Conservation (phyloP, 1,140 invertebrate species). For the Lasioglossum albipes region DNA sequence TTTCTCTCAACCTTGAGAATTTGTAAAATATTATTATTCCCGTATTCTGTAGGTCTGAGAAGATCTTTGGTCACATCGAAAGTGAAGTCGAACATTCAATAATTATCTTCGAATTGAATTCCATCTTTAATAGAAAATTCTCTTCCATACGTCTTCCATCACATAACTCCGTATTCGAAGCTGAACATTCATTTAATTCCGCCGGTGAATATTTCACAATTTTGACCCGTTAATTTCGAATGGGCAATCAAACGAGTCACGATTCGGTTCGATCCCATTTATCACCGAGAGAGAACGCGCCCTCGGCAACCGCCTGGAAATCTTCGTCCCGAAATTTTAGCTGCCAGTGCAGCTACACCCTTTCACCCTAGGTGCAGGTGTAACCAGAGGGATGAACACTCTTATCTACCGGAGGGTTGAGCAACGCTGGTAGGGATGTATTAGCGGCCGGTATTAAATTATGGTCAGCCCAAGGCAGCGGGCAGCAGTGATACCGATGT, state of each 20-base stretch:
- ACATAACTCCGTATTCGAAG: too few species aligned
- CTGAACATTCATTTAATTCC: neutral
- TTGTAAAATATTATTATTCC: too few species aligned
- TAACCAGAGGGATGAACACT: slow-evolving; percentile 15
- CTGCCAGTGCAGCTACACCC: neutral
- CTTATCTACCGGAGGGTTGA: slow-evolving; percentile 68
- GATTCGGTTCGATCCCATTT: slow-evolving; percentile 56
- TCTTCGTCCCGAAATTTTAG: slow-evolving; percentile 48
- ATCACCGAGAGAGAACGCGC: slow-evolving; percentile 64
- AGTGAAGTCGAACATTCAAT: too few species aligned
- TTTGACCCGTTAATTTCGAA: neutral
- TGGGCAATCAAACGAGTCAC: slow-evolving; percentile 26
- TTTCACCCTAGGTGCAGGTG: neutral
- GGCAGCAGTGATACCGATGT: slow-evolving; percentile 67
- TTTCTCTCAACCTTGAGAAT: too few species aligned
- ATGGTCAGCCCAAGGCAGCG: slow-evolving; percentile 68
- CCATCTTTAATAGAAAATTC: too few species aligned
- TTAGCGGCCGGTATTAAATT: slow-evolving; percentile 76
- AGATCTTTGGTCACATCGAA: too few species aligned
- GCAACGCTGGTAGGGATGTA: slow-evolving; percentile 61
- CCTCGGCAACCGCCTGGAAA: slow-evolving; percentile 69
- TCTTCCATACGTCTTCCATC: too few species aligned
- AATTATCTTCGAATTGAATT: too few species aligned
- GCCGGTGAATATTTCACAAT: neutral
- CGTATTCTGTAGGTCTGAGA: too few species aligned